Percentiles rank a stretch among this genome's conserved stretches.
phyloP scores from a whole-genome alignment of 2,888 invertebrate species.

The Tachina lurida region DNA sequence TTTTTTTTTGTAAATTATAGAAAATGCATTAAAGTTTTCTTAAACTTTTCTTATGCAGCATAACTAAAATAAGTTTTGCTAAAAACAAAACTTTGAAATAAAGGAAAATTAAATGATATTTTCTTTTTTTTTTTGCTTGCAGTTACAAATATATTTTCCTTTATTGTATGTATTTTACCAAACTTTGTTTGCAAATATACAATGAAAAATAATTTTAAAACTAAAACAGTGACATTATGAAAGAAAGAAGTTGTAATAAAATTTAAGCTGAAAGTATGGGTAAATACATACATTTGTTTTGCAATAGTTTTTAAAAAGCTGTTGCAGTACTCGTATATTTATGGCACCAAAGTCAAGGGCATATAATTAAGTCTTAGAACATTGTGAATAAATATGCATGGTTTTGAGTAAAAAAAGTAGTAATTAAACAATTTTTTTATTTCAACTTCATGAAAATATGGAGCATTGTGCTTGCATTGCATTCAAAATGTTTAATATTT shows the following conservation, averaged over 20 bases:
- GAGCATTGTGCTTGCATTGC: no score
- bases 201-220: constrained; percentile 41
- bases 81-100: constrained; percentile 54
- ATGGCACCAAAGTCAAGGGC: neutral
- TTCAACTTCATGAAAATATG: no score
- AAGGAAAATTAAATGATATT: constrained; percentile 56
- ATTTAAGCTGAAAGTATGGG: neutral
- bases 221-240: constrained; percentile 38
- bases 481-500: no score
- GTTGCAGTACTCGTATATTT: neutral
- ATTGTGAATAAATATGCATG: neutral
- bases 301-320: neutral
- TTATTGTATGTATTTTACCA: constrained; percentile 38
- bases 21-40: constrained; percentile 53
- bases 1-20: constrained; percentile 50
- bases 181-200: constrained; percentile 45
- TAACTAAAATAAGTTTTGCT: constrained; percentile 23
- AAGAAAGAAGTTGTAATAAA: constrained; percentile 24
- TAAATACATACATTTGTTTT: neutral
- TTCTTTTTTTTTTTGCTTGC: constrained; percentile 37
- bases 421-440: no score
- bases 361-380: neutral
- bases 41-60: constrained; percentile 36
- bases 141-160: constrained; percentile 20
- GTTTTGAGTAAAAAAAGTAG: neutral